A percentile compares a stretch with the other conserved stretches of the same genome.
Evolutionary conservation across 2,888 invertebrate species (phyloP).

Genomic region (Phortica okadai): DNA sequence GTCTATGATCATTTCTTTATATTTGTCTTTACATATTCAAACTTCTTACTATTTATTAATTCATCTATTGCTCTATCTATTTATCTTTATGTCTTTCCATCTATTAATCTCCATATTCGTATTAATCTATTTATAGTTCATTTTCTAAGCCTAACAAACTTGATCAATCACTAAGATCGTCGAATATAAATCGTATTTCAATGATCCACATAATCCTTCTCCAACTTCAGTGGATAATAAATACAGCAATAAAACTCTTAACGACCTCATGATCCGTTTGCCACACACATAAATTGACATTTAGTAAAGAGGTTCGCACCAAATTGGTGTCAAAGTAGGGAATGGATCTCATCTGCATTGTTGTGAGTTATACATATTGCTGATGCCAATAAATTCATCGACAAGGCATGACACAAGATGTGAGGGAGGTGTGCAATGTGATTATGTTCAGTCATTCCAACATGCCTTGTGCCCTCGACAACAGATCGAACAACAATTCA

Average conservation of each 20-base stretch:
- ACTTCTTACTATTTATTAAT: too few relatives aligned
- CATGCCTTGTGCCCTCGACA: neutral
- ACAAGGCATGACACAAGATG: neutral
- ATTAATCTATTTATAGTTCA: too few relatives aligned
- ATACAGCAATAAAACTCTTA: constrained; percentile 10
- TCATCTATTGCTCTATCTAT: too few relatives aligned
- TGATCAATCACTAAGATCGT: neutral
- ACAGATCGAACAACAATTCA: neutral
- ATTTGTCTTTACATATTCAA: too few relatives aligned
- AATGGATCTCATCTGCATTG: neutral
- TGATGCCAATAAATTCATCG: neutral
- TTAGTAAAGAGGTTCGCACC: neutral
- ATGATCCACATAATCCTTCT: neutral
- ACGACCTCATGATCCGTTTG: neutral
- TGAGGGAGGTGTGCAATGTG: neutral
- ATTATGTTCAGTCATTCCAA: neutral
- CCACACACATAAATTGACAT: neutral
- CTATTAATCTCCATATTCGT: too few relatives aligned
- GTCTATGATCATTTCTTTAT: too few relatives aligned
- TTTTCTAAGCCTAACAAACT: too few relatives aligned
- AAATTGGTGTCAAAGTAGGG: neutral
- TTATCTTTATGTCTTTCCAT: neutral
- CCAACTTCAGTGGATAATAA: neutral
- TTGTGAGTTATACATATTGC: neutral
- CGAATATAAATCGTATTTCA: neutral